Evolutionary conservation across 2,113 vertebrate species (phyloP).

Genomic region (Nipponia nippon): DNA sequence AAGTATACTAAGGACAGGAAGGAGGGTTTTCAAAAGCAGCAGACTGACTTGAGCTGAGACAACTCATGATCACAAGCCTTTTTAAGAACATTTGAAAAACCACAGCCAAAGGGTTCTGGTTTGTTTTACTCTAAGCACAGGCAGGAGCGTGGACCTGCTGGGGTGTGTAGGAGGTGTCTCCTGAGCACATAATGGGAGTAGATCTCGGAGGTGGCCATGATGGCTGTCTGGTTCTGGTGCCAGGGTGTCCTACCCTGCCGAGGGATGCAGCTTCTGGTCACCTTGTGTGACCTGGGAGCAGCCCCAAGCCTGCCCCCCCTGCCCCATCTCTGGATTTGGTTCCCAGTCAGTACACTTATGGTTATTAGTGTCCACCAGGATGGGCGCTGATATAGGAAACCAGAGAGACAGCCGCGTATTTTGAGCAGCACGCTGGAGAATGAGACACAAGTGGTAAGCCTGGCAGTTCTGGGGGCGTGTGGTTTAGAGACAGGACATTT

Average conservation of each 20-base stretch:
- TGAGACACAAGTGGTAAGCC: background rate
- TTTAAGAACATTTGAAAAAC: background rate
- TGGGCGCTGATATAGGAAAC: background rate
- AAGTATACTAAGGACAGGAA: background rate
- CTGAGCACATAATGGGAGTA: background rate
- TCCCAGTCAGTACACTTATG: background rate
- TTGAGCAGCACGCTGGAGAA: background rate
- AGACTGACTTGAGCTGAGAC: background rate
- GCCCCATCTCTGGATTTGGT: background rate
- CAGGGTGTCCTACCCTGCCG: background rate
- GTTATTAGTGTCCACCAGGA: background rate
- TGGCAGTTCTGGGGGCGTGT: accelerated
- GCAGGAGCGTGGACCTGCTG: background rate
- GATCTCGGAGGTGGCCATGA: background rate
- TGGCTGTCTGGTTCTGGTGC: background rate
- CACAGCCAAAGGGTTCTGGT: background rate
- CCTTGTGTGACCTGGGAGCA: background rate
- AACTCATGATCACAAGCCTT: background rate
- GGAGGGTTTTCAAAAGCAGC: background rate
- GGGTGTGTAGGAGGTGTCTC: background rate
- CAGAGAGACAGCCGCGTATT: background rate
- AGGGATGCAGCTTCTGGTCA: background rate
- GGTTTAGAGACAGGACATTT: background rate
- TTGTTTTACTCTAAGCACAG: background rate
- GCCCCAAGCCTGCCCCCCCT: background rate